Conservation (phyloP, 2,888 invertebrate species). For the Harpalus rufipes region DNA sequence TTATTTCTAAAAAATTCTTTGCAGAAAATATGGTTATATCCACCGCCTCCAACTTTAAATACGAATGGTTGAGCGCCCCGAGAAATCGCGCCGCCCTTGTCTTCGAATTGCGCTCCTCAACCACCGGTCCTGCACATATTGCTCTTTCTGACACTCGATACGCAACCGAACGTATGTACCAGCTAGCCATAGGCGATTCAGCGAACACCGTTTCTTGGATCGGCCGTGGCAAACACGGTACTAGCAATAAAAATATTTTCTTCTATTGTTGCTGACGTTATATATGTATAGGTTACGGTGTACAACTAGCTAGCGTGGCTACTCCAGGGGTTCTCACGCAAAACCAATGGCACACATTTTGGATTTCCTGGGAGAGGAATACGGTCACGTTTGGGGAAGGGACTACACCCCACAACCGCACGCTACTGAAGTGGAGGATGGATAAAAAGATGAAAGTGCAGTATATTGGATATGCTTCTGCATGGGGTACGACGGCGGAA, state of each 20-base stretch:
- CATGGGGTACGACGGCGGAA: conserved; percentile 83
- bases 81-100: conserved; percentile 82
- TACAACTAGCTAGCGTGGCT: conserved; percentile 81
- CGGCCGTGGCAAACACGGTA: conserved; percentile 83
- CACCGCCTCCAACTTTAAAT: conserved; percentile 82
- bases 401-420: conserved; percentile 79
- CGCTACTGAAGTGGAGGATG: conserved; percentile 82
- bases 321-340: conserved; percentile 81
- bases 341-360: conserved; percentile 82
- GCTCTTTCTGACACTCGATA: conserved; percentile 80
- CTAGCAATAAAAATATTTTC: conserved; percentile 60
- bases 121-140: conserved; percentile 79
- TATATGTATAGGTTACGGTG: conserved; percentile 80
- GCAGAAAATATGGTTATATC: conserved; percentile 83
- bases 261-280: not conserved
- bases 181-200: conserved; percentile 81
- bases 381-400: conserved; percentile 81
- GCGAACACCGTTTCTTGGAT: conserved; percentile 81
- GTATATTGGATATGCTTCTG: conserved; percentile 82
- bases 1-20: too few species aligned
- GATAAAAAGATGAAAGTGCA: conserved; percentile 81
- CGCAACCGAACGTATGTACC: conserved; percentile 81
- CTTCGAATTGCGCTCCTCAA: conserved; percentile 79
- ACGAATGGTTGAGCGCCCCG: conserved; percentile 83
- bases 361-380: conserved; percentile 84